Percentiles rank a stretch among this genome's conserved stretches.
phyloP scores from a whole-genome alignment of 2,797 vertebrate species.

The Trichosurus vulpecula region DNA sequence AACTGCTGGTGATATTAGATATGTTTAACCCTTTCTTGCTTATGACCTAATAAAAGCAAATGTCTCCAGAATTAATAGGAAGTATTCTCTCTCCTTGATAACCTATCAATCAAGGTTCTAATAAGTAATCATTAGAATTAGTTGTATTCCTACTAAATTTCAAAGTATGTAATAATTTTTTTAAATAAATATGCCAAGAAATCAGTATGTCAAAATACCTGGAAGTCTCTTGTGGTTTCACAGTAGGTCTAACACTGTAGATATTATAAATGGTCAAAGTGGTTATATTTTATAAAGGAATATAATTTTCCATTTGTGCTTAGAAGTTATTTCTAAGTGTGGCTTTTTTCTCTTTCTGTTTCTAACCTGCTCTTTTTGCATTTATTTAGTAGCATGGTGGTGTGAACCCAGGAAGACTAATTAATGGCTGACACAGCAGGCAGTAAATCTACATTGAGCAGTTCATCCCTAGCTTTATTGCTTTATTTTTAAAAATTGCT shows the following conservation, averaged over 20 bases:
- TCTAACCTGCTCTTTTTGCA: slow-evolving; percentile 61
- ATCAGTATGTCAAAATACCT: background rate
- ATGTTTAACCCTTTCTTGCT: background rate
- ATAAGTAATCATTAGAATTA: background rate
- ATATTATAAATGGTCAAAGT: background rate
- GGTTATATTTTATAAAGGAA: background rate
- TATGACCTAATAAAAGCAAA: background rate
- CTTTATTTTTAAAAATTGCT: slow-evolving; percentile 83
- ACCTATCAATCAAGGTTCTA: background rate
- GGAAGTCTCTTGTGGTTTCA: background rate
- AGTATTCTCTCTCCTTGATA: background rate
- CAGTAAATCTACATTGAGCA: slow-evolving; percentile 77
- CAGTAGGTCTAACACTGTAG: background rate
- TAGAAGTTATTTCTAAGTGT: slow-evolving; percentile 23
- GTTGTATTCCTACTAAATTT: background rate
- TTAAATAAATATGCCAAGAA: background rate
- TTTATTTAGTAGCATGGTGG: slow-evolving; percentile 77
- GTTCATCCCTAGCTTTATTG: slow-evolving; percentile 79
- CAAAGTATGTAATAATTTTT: background rate
- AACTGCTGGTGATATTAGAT: background rate
- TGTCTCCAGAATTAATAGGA: background rate
- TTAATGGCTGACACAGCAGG: slow-evolving; percentile 79
- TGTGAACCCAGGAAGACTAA: slow-evolving; percentile 78
- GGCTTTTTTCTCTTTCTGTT: background rate
- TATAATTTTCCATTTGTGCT: slow-evolving; percentile 10